Percentiles rank a stretch among this genome's conserved stretches.
Conservation (phyloP, 1,140 invertebrate genomes). For the Sycophila sp. region DNA sequence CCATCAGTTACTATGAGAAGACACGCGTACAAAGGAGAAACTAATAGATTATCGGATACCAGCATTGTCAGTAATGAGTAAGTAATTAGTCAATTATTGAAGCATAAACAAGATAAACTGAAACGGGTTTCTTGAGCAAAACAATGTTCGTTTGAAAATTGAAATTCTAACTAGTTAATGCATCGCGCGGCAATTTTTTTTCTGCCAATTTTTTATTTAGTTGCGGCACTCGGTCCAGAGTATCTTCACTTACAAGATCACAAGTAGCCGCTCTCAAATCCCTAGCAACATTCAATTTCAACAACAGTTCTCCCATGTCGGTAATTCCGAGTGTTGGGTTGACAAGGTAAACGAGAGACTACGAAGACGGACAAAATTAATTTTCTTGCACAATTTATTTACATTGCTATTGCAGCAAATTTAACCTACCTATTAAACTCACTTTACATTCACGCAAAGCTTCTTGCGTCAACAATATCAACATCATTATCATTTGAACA, state of each 20-base stretch:
- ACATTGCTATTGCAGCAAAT: slow-evolving; percentile 1
- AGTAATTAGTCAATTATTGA: too few species aligned
- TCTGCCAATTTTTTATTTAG: slow-evolving; percentile 52
- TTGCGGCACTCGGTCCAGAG: slow-evolving; percentile 64
- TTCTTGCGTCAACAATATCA: too few species aligned
- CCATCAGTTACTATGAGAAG: slow-evolving; percentile 67
- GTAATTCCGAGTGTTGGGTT: slow-evolving; percentile 51
- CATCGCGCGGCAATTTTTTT: slow-evolving; percentile 31
- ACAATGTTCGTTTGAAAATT: slow-evolving; percentile 25
- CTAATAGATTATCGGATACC: slow-evolving; percentile 59
- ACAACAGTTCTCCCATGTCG: slow-evolving; percentile 58
- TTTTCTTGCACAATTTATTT: slow-evolving; percentile 32
- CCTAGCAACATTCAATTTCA: slow-evolving; percentile 67
- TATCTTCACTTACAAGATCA: slow-evolving; percentile 68
- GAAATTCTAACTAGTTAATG: slow-evolving; percentile 11
- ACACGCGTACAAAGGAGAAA: slow-evolving; percentile 59
- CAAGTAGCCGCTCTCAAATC: slow-evolving; percentile 69
- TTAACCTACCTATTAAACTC: too few species aligned
- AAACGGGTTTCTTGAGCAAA: slow-evolving; percentile 38
- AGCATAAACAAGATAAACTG: slow-evolving; percentile 24
- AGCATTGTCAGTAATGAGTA: slow-evolving; percentile 64
- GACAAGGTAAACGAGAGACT: slow-evolving; percentile 51
- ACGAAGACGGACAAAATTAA: slow-evolving; percentile 3
- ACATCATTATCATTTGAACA: too few species aligned
- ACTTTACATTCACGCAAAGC: too few species aligned